phyloP scores from a whole-genome alignment of 2,797 vertebrate species.

The Fratercula arctica region DNA sequence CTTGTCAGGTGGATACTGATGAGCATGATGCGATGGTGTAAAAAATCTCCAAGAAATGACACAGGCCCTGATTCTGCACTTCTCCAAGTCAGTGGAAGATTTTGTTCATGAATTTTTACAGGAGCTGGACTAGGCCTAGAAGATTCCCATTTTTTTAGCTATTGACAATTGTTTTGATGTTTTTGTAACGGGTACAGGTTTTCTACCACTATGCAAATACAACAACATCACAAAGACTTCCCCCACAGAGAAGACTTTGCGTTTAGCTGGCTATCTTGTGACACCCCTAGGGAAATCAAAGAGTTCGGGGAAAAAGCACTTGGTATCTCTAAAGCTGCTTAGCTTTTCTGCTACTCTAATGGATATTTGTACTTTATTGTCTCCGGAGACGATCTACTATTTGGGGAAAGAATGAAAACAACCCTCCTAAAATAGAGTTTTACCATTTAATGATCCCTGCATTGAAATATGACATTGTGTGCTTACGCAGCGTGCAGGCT shows the following conservation, averaged over 20 bases:
- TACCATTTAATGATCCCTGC: constrained; percentile 1
- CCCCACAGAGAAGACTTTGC: not conserved
- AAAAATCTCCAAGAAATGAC: not conserved
- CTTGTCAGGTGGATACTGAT: not conserved
- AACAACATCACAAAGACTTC: not conserved
- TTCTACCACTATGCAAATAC: not conserved
- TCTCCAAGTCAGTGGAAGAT: not conserved
- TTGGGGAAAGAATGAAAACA: constrained; percentile 35
- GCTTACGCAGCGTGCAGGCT: not conserved
- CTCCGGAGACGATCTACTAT: constrained; percentile 10
- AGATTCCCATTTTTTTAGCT: not conserved
- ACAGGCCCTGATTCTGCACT: not conserved
- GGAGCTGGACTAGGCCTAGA: not conserved
- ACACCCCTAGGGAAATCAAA: not conserved
- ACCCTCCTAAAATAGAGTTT: not conserved
- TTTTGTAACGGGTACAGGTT: not conserved
- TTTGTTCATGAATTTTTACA: not conserved
- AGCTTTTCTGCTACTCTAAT: not conserved
- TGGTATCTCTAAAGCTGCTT: not conserved
- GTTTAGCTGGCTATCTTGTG: constrained; percentile 4
- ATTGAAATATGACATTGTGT: not conserved
- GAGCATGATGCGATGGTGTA: not conserved
- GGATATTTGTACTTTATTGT: constrained; percentile 22
- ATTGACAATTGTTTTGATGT: not conserved
- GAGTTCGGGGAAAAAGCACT: not conserved